Evolutionary conservation across 2,113 vertebrate species (phyloP), one percentile per base, ranked within the genome.

Genomic region (Corydoras sp.): DNA sequence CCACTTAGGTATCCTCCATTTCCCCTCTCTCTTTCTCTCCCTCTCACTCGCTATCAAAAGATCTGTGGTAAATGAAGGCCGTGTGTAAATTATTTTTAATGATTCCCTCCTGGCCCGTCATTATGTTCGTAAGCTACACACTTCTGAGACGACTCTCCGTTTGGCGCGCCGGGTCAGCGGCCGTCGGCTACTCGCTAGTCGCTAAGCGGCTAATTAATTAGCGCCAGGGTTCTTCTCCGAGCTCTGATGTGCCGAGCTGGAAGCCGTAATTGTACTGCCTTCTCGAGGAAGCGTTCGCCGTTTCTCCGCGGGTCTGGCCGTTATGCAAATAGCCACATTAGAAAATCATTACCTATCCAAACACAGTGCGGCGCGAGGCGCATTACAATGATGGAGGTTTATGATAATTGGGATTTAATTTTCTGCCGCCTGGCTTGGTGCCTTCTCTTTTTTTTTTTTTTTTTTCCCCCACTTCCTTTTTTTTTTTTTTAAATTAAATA

Each of bases 41-140:
- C 50, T 87, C 89, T 81, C 87, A 9, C 9, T 3, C 74, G 87
- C 93, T 98, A 97, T 99, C 96, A 99, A 97, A 99, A 96, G 96
- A 96, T 95, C 94, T 93, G 94, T 93, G 93, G 94, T 98, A 98
- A 99, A 98, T 97, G 95, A 98, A 99, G 96, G 94, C 96, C 95
- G 14, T 97, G 94, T 98, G 97, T 98, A 98, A 98, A 99, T 99
- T 97, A 98, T 97, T 99, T 99, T 98, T 99, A 99, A 98, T 98
- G 95, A 97, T 95, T 97, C 97, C 96, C 97, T 96, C 94, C 96
- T 98, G 97, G 96, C 96, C 92, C 94, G 92, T 96, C 97, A 95
- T 99, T 98, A 99, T 96, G 95, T 97, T 95, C 96, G 93, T 95
- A 96, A 60, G 96, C 93, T 95, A 93, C 92, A 96, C 93, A 92